phyloP scores from a whole-genome alignment of 2,888 invertebrate genomes.

The Tortrix viridana region DNA sequence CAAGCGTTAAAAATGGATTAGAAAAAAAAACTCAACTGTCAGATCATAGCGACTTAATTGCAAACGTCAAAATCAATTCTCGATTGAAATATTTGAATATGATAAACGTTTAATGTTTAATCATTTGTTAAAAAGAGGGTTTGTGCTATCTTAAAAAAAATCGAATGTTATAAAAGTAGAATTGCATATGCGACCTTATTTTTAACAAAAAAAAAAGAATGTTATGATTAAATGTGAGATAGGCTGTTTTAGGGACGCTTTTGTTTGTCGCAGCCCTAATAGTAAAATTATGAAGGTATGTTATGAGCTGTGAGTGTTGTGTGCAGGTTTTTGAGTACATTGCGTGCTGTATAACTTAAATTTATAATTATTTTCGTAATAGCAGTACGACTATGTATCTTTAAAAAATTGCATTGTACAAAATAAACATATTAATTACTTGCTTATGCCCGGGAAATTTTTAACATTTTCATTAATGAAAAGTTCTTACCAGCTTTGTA shows the following conservation, averaged over 20 bases:
- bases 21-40: slow-evolving; percentile 52
- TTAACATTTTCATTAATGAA: no score
- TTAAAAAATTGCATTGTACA: no score
- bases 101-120: slow-evolving; percentile 63
- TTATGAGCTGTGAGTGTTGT: background rate
- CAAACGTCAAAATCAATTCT: slow-evolving; percentile 73
- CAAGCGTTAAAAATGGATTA: slow-evolving; percentile 68
- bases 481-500: no score
- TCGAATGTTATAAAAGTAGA: no score
- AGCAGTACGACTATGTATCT: no score
- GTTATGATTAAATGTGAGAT: no score
- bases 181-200: no score
- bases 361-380: background rate
- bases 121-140: slow-evolving; percentile 40
- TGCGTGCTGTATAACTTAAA: background rate
- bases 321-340: background rate
- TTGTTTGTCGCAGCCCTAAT: slow-evolving; percentile 60
- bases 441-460: no score
- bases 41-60: slow-evolving; percentile 64
- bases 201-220: no score
- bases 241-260: background rate
- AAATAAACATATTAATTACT: no score
- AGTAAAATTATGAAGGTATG: background rate
- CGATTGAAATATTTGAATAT: slow-evolving; percentile 70
- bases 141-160: no score